Conservation (phyloP, 2,113 vertebrate species). For the Xiphorhynchus elegans region DNA sequence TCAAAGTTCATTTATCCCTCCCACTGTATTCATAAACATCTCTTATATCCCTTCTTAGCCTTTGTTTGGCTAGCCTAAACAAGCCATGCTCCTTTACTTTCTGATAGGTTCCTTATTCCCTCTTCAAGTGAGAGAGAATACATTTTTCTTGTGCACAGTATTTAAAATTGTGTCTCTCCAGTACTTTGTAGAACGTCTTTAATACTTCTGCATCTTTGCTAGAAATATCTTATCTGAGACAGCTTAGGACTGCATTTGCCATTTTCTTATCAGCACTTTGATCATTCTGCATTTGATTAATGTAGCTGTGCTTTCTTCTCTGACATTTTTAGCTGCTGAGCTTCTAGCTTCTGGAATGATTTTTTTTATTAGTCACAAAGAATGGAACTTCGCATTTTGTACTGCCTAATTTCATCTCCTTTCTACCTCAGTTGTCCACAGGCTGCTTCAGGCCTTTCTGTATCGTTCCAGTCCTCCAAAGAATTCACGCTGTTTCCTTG, state of each 20-base stretch:
- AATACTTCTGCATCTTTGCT: background rate
- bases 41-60: background rate
- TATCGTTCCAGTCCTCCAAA: background rate
- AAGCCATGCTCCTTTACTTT: background rate
- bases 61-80: background rate
- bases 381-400: background rate
- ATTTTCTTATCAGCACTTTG: background rate
- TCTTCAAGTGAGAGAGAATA: background rate
- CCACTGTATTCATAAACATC: background rate
- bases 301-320: background rate
- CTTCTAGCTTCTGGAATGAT: background rate
- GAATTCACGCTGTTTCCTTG: background rate
- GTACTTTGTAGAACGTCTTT: background rate
- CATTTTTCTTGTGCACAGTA: background rate
- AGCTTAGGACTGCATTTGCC: background rate
- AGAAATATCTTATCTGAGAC: background rate
- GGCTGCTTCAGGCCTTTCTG: background rate
- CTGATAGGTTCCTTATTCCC: background rate
- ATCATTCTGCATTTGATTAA: background rate
- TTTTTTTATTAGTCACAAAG: background rate
- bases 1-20: background rate
- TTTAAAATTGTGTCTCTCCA: background rate
- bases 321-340: background rate
- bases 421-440: background rate
- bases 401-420: background rate